Conservation (phyloP, 2,797 vertebrate genomes). For the Anomalospiza imberbis region DNA sequence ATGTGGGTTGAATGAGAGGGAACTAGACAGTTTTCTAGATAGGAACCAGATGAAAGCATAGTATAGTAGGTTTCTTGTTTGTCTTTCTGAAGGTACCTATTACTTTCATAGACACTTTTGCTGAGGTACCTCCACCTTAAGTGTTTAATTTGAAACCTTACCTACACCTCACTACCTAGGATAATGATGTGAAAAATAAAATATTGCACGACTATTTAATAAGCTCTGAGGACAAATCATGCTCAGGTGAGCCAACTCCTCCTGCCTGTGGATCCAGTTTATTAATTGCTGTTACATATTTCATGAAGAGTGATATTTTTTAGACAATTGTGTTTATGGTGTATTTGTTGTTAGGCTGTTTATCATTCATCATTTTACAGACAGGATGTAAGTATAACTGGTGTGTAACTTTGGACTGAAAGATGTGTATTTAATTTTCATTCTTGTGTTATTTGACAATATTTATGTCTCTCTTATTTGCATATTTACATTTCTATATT, state of each 20-base stretch:
- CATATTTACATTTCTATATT: neutral
- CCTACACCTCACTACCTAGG: neutral
- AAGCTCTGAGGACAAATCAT: neutral
- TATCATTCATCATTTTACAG: neutral
- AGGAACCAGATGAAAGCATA: neutral
- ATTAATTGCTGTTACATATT: neutral
- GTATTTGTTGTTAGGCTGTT: neutral
- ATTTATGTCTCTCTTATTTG: neutral
- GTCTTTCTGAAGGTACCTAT: neutral
- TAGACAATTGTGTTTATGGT: neutral
- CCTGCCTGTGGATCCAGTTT: neutral
- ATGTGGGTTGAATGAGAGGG: neutral
- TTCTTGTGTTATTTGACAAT: neutral
- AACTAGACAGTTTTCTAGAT: neutral
- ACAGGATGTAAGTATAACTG: neutral
- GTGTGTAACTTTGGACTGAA: neutral
- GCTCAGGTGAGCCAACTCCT: neutral
- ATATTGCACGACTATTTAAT: neutral
- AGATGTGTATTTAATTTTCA: neutral
- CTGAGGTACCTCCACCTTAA: neutral
- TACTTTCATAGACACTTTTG: neutral
- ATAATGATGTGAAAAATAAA: neutral
- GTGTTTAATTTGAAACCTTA: neutral
- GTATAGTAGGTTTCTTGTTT: neutral
- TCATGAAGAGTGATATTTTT: neutral